Conservation (phyloP, 2,797 vertebrate genomes). For the Pelodytes ibericus region DNA sequence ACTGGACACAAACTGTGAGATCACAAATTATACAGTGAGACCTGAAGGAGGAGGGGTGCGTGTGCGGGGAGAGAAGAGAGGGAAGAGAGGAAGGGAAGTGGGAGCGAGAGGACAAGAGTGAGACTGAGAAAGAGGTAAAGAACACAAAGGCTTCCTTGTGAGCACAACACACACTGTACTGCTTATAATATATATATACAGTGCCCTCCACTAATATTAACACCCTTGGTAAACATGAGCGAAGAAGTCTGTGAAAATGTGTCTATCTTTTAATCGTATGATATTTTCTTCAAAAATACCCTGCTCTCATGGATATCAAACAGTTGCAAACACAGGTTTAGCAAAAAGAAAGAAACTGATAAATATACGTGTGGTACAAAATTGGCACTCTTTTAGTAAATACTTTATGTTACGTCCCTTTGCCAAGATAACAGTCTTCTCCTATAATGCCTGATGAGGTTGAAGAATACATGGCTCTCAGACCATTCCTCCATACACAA, state of each 20-base stretch:
- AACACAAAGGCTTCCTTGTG: neutral
- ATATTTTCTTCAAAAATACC: neutral
- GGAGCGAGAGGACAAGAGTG: neutral
- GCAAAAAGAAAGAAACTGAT: neutral
- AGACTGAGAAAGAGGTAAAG: neutral
- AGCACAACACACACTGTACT: neutral
- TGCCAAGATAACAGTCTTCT: neutral
- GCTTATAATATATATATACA: no score
- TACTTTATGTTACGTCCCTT: neutral
- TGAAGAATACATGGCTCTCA: neutral
- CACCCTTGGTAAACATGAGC: neutral
- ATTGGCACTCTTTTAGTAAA: no score
- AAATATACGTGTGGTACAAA: neutral
- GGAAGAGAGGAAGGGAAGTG: neutral
- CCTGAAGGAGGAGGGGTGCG: neutral
- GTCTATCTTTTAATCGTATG: neutral
- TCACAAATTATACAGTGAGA: conserved; percentile 19
- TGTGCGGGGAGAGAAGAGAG: neutral
- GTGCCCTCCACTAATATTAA: neutral
- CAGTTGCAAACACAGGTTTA: no score
- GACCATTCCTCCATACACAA: neutral
- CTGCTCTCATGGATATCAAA: no score
- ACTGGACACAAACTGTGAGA: conserved; percentile 37
- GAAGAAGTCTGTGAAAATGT: neutral
- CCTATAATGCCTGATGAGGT: conserved; percentile 1